Base-by-base conservation (phyloP, 2,797 vertebrate genomes). In the Diglossa cyanea region DNA sequence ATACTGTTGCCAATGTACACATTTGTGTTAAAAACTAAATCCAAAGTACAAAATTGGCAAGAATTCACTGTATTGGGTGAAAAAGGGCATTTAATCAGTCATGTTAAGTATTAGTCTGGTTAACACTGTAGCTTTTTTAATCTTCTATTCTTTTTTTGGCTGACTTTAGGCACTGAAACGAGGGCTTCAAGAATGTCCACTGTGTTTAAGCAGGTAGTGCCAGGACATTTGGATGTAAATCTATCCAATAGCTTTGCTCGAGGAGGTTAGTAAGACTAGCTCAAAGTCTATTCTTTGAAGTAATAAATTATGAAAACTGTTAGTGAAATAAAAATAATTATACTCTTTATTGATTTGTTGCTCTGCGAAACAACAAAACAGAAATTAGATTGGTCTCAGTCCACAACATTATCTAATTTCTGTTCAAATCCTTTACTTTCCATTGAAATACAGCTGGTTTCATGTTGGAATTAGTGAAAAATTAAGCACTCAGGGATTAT, bases 201-300 rank as follows among this genome's bases (percentile, higher is more conserved):
- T 98, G 98, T 98, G 97, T 98, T 98, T 98, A 98, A 98, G 94
- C 98, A 99, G 98, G 99, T 99, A 99, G 97, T 98, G 96, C 99
- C 99, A 93, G 98, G 98, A 98, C 98, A 99, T 97, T 98, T 99
- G 98, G 99, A 99, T 97, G 98, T 99, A 98, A 98, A 99, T 90
- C 99, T 99, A 95, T 98, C 99, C 97, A 99, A 98, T 98, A 99
- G 99, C 98, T 99, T 99, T 98, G 97, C 99, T 95, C 98, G 98
- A 98, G 99, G 99, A 99, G 99, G 99, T 99, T 98, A 99, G 99
- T 98, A 98, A 98, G 98, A 97, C 77, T 97, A 96, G 96, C 97
- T 98, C 98, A 97, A 97, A 98, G 90, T 96, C 89, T 97, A 30
- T 84, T 93, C 80, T 91, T 94, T 96, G 93, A 93, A 97, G 39